Evolutionary conservation across 2,113 vertebrate genomes (phyloP).

Genomic region (Periophthalmodon schlosseri): DNA sequence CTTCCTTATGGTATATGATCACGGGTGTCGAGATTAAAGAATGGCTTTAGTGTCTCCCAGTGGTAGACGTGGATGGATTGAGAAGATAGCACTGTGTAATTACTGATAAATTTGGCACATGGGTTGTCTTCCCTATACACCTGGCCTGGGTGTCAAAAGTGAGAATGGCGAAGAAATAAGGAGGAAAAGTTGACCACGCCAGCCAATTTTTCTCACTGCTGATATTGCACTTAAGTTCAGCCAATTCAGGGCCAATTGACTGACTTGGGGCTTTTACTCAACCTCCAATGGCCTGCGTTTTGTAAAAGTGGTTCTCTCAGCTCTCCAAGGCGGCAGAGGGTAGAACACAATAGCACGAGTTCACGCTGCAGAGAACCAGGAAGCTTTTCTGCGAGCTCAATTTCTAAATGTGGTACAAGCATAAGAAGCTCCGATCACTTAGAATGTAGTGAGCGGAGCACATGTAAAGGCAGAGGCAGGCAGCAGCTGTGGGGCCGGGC

Average conservation of each 20-base stretch:
- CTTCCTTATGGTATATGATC: conserved; percentile 72
- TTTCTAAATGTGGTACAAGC: conserved; percentile 23
- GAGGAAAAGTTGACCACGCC: conserved; percentile 54
- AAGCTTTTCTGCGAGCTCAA: conserved; percentile 18
- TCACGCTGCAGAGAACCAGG: conserved; percentile 32
- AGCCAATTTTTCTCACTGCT: conserved; percentile 61
- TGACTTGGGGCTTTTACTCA: conserved; percentile 69
- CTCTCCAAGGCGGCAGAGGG: conserved; percentile 46
- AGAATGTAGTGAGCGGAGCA: conserved; percentile 13
- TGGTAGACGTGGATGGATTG: conserved; percentile 65
- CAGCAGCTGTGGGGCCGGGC: conserved; percentile 29
- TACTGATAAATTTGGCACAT: conserved; percentile 78
- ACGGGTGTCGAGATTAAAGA: conserved; percentile 80
- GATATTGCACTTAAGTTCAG: conserved; percentile 75
- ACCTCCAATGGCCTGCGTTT: conserved; percentile 54
- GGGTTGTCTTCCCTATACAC: conserved; percentile 63
- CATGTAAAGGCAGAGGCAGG: conserved; percentile 33
- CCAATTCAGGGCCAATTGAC: conserved; percentile 68
- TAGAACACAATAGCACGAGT: conserved; percentile 51
- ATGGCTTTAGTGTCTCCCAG: conserved; percentile 63
- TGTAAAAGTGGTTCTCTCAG: conserved; percentile 54
- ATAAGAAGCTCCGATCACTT: conserved; percentile 27
- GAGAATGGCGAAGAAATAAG: conserved; percentile 55
- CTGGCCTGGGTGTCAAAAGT: conserved; percentile 65
- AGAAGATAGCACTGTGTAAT: conserved; percentile 77